Conservation (phyloP, 2,113 vertebrate genomes). For the Erythrocebus patas region DNA sequence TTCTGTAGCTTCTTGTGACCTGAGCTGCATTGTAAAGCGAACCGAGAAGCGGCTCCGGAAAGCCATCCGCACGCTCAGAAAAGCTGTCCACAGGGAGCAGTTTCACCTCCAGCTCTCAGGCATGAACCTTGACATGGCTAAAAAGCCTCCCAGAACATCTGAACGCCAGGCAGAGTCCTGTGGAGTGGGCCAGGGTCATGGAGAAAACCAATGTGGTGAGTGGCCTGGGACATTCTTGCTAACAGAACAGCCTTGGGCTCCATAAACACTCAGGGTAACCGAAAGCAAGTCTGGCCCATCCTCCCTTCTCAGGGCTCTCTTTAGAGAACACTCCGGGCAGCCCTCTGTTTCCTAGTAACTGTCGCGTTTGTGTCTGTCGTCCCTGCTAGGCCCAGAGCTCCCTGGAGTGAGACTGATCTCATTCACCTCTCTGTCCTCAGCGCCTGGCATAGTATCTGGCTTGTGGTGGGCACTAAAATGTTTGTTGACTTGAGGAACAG, state of each 20-base stretch:
- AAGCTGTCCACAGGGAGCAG: conserved; percentile 94
- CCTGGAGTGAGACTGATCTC: not conserved
- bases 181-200: conserved; percentile 84
- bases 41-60: conserved; percentile 95
- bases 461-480: not conserved
- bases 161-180: conserved; percentile 86
- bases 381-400: not conserved
- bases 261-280: not conserved
- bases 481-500: not conserved
- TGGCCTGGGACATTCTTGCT: not conserved
- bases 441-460: not conserved
- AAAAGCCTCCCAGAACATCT: conserved; percentile 78
- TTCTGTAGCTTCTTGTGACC: conserved; percentile 90
- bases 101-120: conserved; percentile 93
- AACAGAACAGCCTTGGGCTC: not conserved
- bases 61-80: conserved; percentile 92
- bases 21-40: conserved; percentile 89
- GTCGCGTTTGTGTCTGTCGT: not conserved
- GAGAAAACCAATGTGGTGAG: conserved; percentile 94
- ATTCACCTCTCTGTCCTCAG: not conserved
- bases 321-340: not conserved
- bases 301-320: not conserved
- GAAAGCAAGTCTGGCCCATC: not conserved
- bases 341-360: not conserved
- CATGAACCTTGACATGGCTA: conserved; percentile 87